Percentiles rank a stretch among this genome's conserved stretches.
These are phyloP conservation scores for Manduca sexta DNA, from an alignment of 1,140 invertebrate species.

Conservation along the genomic window DNA sequence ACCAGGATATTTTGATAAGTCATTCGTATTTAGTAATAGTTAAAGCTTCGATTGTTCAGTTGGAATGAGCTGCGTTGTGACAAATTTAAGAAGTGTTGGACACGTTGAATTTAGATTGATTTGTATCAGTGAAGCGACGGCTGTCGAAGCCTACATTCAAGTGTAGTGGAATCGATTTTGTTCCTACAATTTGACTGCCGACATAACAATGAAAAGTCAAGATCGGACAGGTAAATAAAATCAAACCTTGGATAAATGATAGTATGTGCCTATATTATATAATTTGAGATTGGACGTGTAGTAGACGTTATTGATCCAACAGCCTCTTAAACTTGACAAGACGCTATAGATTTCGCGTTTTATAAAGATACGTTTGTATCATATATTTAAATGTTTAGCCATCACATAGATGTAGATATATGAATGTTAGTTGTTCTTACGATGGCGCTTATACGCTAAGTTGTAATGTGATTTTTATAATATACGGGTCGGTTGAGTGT, in stretches of 20 bases:
- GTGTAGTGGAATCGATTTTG: too few species aligned
- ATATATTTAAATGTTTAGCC: conserved; percentile 12
- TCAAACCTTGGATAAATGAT: too few species aligned
- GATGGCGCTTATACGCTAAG: conserved; percentile 37
- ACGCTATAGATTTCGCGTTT: too few species aligned
- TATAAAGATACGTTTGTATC: conserved; percentile 22
- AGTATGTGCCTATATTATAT: too few species aligned
- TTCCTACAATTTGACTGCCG: too few species aligned
- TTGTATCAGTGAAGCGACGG: conserved; percentile 5
- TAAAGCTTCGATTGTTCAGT: conserved; percentile 16
- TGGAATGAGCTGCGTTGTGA: neutral
- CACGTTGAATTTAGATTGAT: conserved; percentile 4
- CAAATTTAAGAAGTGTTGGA: too few species aligned
- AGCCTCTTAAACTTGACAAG: too few species aligned
- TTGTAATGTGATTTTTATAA: conserved; percentile 7
- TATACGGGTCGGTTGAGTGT: conserved; percentile 15
- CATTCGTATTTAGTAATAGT: conserved; percentile 22
- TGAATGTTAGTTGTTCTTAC: conserved; percentile 54
- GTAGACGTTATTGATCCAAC: too few species aligned
- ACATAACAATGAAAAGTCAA: too few species aligned
- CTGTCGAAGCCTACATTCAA: too few species aligned
- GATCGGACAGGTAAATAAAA: too few species aligned
- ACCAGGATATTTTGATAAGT: conserved; percentile 12
- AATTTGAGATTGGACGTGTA: too few species aligned
- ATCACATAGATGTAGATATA: conserved; percentile 21